These are phyloP conservation scores for Cephalopterus ornatus DNA, from an alignment of 2,113 vertebrate genomes.

Conservation along the genomic window DNA sequence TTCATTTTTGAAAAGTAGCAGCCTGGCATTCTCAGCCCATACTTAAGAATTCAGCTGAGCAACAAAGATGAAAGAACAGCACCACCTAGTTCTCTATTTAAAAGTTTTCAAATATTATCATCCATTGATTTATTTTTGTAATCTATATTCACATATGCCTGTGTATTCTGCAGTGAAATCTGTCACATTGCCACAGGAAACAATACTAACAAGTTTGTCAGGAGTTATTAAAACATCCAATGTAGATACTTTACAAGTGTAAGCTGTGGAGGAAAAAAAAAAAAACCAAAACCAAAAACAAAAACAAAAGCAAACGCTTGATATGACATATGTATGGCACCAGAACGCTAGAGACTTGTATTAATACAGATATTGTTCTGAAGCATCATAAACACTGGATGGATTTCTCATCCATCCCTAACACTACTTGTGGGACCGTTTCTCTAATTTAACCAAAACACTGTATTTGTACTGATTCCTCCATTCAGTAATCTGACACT, in stretches of 20 bases:
- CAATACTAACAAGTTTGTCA: not conserved
- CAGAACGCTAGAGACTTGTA: not conserved
- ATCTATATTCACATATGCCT: not conserved
- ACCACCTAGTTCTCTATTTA: conserved; percentile 77
- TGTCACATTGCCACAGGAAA: not conserved
- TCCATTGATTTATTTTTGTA: conserved; percentile 30
- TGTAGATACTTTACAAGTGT: not conserved
- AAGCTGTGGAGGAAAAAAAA: not conserved
- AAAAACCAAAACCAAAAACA: not conserved
- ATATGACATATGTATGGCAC: not conserved
- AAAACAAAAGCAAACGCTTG: not conserved
- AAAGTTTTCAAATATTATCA: conserved; percentile 62
- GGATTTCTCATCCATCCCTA: not conserved
- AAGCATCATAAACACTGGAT: not conserved
- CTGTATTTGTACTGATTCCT: not conserved
- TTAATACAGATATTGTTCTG: not conserved
- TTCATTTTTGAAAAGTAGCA: not conserved
- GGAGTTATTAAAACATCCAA: not conserved
- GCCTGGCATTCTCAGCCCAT: conserved; percentile 19
- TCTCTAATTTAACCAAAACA: not conserved
- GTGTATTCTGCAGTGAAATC: not conserved
- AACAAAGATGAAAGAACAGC: conserved; percentile 79
- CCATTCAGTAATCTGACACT: not conserved
- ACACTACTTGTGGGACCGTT: not conserved
- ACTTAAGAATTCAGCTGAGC: conserved; percentile 53